Base-by-base conservation (phyloP, 2,797 vertebrate genomes). In the Diplodus puntazzo region DNA sequence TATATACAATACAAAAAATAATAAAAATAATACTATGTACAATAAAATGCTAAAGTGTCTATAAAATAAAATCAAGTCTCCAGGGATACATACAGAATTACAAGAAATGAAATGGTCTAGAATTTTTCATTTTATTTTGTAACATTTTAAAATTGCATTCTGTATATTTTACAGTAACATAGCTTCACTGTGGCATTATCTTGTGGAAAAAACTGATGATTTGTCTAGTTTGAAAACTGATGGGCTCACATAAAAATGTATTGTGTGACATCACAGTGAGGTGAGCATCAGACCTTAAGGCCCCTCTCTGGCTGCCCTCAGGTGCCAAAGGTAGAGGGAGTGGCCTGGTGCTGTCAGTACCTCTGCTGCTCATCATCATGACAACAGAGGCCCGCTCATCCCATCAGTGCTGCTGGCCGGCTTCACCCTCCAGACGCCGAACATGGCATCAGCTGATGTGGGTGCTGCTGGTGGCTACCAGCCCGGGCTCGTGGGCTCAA, bases 291-390 rank as follows among this genome's bases (percentile, higher is more conserved):
- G 45, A 58, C n/a, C 9, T 62, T 53, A n/a, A 17, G 21, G 3
- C 21, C 3, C 2, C 42, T 67, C 21, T 81, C 27, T 73, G 45
- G 23, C 50, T 77, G 45, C 58, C 73, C 65, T 61, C 75, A 94
- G 92, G 92, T 87, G 82, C 72, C 86, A 77, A 70, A 90, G 86
- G 90, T 94, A 94, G 88, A 93, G 84, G 87, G 75, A 89, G 91
- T 83, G 87, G 89, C 90, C 86, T 66, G 88, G 86, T 89, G 87
- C 89, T 88, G 73, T 92, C 84, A 84, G 87, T 88, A 66, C 84
- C 81, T 90, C 82, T 87, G 80, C 81, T 84, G 88, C 82, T 85
- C 90, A 70, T 90, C 88, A 90, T 77, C 81, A 95, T 95, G 94
- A 91, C 86, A 86, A 84, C 90, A 82, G 84, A 85, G 79, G 78